phyloP scores from a whole-genome alignment of 2,797 vertebrate genomes.

The Decapterus maruadsi region DNA sequence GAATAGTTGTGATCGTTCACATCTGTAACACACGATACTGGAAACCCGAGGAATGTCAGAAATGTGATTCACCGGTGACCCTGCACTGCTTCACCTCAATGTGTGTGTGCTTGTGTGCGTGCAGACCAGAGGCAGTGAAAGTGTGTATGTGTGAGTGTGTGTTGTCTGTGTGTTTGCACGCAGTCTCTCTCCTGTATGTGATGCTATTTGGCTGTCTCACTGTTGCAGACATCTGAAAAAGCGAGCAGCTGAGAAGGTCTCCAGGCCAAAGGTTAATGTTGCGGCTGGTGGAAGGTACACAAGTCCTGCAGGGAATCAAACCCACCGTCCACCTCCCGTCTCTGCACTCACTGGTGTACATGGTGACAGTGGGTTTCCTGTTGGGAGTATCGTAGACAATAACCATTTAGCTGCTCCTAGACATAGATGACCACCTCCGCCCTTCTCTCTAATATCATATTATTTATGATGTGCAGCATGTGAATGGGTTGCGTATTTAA shows the following conservation, averaged over 20 bases:
- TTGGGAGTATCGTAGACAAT: slow-evolving; percentile 39
- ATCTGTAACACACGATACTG: slow-evolving; percentile 25
- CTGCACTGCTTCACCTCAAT: not conserved
- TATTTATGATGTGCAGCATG: slow-evolving; percentile 46
- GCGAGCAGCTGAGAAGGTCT: slow-evolving; percentile 79
- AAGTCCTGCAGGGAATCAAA: slow-evolving; percentile 61
- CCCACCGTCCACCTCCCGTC: slow-evolving; percentile 51
- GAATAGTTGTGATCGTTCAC: slow-evolving; percentile 3
- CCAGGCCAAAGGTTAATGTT: slow-evolving; percentile 79
- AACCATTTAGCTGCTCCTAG: slow-evolving; percentile 33
- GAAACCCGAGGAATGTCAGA: slow-evolving; percentile 56
- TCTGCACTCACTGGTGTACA: not conserved
- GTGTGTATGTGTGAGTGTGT: slow-evolving; percentile 26
- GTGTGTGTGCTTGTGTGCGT: slow-evolving; percentile 6
- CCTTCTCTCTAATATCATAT: slow-evolving; percentile 23
- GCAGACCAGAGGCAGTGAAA: not conserved
- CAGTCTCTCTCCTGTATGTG: slow-evolving; percentile 65
- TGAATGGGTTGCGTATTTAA: slow-evolving; percentile 18
- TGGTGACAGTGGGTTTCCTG: slow-evolving; percentile 72
- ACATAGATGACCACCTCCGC: slow-evolving; percentile 5
- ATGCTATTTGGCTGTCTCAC: slow-evolving; percentile 80
- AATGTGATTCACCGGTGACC: slow-evolving; percentile 39
- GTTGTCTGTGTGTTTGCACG: slow-evolving; percentile 48
- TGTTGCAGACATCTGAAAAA: slow-evolving; percentile 89
- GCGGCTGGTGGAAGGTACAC: slow-evolving; percentile 88